Conservation (phyloP, 2,113 vertebrate species). For the Macheiramphus alcinus region DNA sequence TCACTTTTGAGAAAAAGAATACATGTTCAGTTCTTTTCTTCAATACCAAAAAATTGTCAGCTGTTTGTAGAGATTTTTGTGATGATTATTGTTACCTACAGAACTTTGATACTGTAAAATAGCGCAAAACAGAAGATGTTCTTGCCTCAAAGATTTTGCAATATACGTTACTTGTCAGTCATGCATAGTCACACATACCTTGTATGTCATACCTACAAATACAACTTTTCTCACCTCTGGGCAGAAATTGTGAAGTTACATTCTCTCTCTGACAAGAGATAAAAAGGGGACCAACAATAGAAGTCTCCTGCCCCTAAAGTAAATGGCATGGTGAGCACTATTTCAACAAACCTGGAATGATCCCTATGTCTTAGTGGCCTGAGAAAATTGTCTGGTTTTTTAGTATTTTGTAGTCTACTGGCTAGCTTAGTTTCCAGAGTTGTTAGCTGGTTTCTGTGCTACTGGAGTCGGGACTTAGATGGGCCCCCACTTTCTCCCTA, state of each 20-base stretch:
- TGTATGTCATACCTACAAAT: not conserved
- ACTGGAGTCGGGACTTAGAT: accelerated
- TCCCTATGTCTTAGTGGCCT: not conserved
- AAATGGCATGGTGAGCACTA: not conserved
- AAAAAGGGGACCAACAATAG: not conserved
- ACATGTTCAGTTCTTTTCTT: not conserved
- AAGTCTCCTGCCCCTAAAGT: not conserved
- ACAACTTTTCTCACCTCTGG: not conserved
- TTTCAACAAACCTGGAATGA: not conserved
- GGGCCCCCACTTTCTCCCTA: not conserved
- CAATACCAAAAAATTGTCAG: not conserved
- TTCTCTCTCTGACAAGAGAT: not conserved
- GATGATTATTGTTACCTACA: not conserved
- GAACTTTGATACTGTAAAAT: not conserved
- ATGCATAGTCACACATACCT: not conserved
- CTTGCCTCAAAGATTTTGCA: not conserved
- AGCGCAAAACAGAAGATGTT: not conserved
- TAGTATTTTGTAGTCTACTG: not conserved
- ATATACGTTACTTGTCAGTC: not conserved
- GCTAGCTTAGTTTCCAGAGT: not conserved
- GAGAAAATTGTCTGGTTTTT: not conserved
- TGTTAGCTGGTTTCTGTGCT: not conserved
- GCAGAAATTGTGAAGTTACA: not conserved
- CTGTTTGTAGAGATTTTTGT: not conserved
- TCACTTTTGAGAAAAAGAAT: not conserved